These are phyloP conservation scores for Nothocercus julius DNA, from an alignment of 2,113 vertebrate species.

Conservation along the genomic window DNA sequence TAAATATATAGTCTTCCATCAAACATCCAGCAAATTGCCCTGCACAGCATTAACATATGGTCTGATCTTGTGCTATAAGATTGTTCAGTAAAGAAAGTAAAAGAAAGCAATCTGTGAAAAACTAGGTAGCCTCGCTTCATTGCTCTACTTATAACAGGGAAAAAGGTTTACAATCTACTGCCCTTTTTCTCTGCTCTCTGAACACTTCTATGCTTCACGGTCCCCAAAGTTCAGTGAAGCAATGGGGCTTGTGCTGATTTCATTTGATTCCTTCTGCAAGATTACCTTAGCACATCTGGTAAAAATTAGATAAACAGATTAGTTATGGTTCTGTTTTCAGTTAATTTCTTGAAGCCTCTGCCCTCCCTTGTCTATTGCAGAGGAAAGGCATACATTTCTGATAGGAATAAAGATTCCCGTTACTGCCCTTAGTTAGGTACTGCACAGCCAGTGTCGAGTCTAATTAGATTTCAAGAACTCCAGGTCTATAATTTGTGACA, in stretches of 20 bases:
- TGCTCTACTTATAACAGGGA: not conserved
- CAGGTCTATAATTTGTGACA: conserved; percentile 21
- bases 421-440: not conserved
- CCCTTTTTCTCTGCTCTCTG: not conserved
- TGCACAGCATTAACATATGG: not conserved
- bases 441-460: conserved; percentile 12
- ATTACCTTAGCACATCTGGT: conserved; percentile 65
- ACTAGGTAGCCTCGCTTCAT: not conserved
- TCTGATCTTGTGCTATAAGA: not conserved
- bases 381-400: conserved; percentile 39
- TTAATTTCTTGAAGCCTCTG: conserved; percentile 57
- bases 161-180: not conserved
- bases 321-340: conserved; percentile 54
- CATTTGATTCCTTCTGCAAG: conserved; percentile 56
- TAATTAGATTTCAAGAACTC: conserved; percentile 47
- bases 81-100: not conserved
- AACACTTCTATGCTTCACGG: not conserved
- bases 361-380: conserved; percentile 24
- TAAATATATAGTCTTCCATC: not conserved
- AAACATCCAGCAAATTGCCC: not conserved
- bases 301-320: conserved; percentile 69
- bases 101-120: not conserved
- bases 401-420: conserved; percentile 39
- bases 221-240: conserved; percentile 5
- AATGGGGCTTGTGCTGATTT: conserved; percentile 32